Evolutionary conservation across 2,797 vertebrate species (phyloP).

Genomic region (Tolypeutes matacus): DNA sequence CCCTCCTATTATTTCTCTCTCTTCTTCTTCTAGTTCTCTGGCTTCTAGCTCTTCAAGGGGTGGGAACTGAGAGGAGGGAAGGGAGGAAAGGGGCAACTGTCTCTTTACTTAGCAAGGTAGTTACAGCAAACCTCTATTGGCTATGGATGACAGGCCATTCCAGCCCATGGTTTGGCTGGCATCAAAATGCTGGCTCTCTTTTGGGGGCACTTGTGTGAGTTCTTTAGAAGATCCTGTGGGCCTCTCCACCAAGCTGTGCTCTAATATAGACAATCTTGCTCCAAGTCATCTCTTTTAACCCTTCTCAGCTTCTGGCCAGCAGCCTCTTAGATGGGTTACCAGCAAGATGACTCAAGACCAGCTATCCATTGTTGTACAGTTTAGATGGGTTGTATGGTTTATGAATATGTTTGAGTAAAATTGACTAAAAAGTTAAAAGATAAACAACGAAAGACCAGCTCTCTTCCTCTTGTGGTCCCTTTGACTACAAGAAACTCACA

Average conservation of each 20-base stretch:
- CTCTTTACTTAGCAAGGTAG: background rate
- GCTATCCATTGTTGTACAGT: background rate
- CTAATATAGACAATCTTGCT: background rate
- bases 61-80: background rate
- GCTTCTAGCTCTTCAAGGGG: background rate
- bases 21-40: constrained; percentile 32
- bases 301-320: background rate
- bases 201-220: background rate
- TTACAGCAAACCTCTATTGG: background rate
- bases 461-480: background rate
- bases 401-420: too few species aligned
- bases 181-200: background rate
- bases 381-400: too few species aligned
- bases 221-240: background rate
- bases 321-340: background rate
- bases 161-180: background rate
- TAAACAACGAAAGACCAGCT: too few species aligned
- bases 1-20: background rate
- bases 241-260: background rate
- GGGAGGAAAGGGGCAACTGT: background rate
- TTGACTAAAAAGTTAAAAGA: too few species aligned
- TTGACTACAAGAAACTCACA: background rate
- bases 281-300: background rate
- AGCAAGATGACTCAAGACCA: background rate
- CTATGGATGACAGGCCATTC: background rate